These are phyloP conservation scores for Sciurus niger DNA, from an alignment of 2,113 vertebrate species.

Conservation along the genomic window DNA sequence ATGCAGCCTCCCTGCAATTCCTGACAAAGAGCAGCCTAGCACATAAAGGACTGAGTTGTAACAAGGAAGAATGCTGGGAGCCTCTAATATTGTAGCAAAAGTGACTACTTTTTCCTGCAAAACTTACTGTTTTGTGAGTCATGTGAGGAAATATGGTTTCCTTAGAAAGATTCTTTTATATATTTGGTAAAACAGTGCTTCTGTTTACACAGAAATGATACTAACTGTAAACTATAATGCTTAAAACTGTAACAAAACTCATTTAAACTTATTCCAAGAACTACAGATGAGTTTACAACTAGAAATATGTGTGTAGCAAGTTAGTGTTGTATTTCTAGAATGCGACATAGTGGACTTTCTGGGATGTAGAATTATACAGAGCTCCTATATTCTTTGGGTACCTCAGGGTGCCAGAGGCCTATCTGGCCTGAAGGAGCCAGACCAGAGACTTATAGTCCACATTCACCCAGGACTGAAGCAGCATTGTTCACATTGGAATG, in stretches of 20 bases:
- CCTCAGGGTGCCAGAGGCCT: background rate
- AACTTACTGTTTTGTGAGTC: background rate
- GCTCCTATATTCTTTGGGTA: background rate
- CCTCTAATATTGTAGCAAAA: background rate
- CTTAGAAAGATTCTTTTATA: background rate
- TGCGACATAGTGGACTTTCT: background rate
- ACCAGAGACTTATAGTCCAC: background rate
- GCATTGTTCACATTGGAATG: fast-evolving
- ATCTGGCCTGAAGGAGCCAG: background rate
- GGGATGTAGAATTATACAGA: background rate
- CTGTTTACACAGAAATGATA: background rate
- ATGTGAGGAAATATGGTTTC: background rate
- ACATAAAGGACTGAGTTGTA: background rate
- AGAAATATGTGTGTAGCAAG: background rate
- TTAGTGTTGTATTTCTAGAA: background rate
- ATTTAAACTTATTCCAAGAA: background rate
- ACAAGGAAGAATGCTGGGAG: background rate
- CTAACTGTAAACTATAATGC: background rate
- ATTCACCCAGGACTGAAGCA: background rate
- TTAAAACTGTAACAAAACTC: background rate
- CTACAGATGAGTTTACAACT: background rate
- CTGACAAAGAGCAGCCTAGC: background rate
- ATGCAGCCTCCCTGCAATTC: background rate
- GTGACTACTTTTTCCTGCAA: background rate
- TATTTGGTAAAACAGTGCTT: background rate